phyloP scores from a whole-genome alignment of 2,888 invertebrate genomes.

The Rhyacophila evoluta region DNA sequence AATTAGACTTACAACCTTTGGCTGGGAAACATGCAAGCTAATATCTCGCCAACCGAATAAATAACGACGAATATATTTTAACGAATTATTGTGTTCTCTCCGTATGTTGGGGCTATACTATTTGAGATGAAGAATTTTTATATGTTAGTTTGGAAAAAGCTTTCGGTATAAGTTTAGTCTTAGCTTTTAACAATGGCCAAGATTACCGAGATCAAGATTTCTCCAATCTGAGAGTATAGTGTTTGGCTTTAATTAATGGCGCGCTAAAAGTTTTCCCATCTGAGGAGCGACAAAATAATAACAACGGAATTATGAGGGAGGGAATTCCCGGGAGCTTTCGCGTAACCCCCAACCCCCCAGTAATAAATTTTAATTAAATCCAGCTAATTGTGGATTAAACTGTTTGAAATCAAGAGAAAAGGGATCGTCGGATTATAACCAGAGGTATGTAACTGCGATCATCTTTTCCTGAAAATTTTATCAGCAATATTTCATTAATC shows the following conservation, averaged over 20 bases:
- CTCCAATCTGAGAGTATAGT: neutral
- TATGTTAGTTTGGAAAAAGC: no score
- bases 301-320: slow-evolving; percentile 15
- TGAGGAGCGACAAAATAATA: slow-evolving; percentile 10
- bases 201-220: neutral
- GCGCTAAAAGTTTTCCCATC: slow-evolving; percentile 1
- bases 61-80: no score
- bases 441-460: no score
- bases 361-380: slow-evolving; percentile 24
- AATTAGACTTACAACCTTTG: no score
- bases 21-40: no score
- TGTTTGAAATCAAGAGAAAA: neutral
- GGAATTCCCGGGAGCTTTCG: neutral
- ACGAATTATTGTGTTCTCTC: no score
- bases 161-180: no score
- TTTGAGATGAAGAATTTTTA: no score
- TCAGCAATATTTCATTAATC: no score
- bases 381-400: slow-evolving; percentile 12
- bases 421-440: neutral
- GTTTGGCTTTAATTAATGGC: slow-evolving; percentile 12
- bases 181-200: neutral
- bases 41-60: no score
- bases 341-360: neutral
- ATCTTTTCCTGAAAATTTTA: no score
- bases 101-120: no score